phyloP scores from a whole-genome alignment of 23 tunicate genomes.

The Oikopleura vanhoeffeni region DNA sequence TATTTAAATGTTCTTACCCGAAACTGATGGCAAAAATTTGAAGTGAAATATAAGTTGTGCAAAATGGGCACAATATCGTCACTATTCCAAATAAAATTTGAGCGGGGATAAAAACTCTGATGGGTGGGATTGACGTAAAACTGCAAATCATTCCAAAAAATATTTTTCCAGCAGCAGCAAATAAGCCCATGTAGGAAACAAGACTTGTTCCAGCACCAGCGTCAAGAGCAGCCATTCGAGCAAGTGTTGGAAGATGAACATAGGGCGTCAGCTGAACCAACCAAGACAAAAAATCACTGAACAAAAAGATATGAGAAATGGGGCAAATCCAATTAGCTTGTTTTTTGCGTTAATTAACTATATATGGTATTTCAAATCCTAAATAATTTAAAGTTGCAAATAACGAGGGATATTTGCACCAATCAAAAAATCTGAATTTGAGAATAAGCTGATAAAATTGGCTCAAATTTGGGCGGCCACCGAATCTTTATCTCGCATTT shows the following conservation, averaged over 20 bases:
- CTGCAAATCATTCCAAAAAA: conserved; percentile 2
- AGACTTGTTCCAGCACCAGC: neutral
- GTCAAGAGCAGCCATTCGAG: conserved; percentile 31
- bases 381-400: too few species aligned
- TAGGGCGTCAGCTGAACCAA: conserved; percentile 75
- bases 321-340: too few species aligned
- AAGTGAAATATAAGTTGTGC: conserved; percentile 30
- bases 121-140: neutral
- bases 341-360: too few species aligned
- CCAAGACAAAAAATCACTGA: conserved; percentile 74
- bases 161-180: conserved; percentile 14
- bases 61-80: conserved; percentile 46
- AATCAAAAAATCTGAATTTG: too few species aligned
- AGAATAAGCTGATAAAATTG: too few species aligned
- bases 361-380: too few species aligned
- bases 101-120: neutral
- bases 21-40: conserved; percentile 32
- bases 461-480: too few species aligned
- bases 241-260: conserved; percentile 60
- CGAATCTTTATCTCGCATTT: too few species aligned
- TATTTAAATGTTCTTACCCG: conserved; percentile 14
- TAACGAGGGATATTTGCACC: too few species aligned
- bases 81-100: conserved; percentile 47
- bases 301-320: too few species aligned
- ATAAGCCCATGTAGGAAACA: neutral